Base-by-base conservation (phyloP, 2,888 invertebrate species). In the Papilio elwesi region DNA sequence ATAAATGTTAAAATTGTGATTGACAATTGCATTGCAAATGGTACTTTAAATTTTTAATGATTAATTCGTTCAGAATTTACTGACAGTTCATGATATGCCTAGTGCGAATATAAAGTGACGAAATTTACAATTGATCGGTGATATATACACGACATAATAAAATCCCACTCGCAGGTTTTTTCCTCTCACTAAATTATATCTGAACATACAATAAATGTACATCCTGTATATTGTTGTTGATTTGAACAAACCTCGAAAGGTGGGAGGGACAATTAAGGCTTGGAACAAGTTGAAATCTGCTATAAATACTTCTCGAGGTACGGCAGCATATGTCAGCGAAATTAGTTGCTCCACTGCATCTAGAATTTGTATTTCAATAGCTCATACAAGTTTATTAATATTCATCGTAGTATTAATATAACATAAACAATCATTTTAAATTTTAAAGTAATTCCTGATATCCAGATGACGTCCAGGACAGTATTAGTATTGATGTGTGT, bases 401-500 rank as follows among this genome's bases (percentile, higher is more conserved):
- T 55, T 55, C n/a, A 59, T 59, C 4, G 26, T 26, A 12, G 5
- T 55, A 57, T 13, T 4, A 3, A 4, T 59, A 43, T 1, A 57
- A 8, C 36, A 36, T 0, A 36, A n/a, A 59, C 3, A 38, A 9
- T 43, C n/a, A 3, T n/a, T 36, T 57, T 57, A 36, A 38, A 36
- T 36, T 8, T 36, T 57, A 13, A 36, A 57, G 13, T 8, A 38
- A 57, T 26, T 55, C 6, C 38, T 59, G n/a, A n/a, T n/a, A n/a
- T 55, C 9, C 59, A 59, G 59, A 59, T 59, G 59, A 43, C n/a
- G 59, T 59, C 59, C 13, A 15, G 43, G 43, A 43, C 43, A 59
- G 59, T n/a, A 10, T 38, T 59, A 43, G n/a, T 59, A n/a, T 59
- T 59, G 59, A 15, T 59, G 59, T 59, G 59, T n/a, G 43, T 59